Evolutionary conservation across 2,888 invertebrate species (phyloP).

Genomic region (Rhaphigaster nebulosa): DNA sequence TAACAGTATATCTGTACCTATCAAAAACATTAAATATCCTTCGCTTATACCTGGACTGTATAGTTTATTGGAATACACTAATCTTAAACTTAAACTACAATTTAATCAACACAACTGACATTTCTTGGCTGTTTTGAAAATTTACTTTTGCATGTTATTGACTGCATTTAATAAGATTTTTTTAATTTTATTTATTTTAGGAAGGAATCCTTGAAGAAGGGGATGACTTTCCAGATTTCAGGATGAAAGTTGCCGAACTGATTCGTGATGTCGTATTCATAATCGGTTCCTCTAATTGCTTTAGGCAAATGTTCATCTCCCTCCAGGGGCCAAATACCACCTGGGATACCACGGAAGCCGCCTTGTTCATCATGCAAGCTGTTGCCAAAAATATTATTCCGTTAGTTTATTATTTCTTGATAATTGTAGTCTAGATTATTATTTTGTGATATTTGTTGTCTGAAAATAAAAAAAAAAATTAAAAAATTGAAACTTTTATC

Average conservation of each 20-base stretch:
- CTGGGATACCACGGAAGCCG: conserved; percentile 95
- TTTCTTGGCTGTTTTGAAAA: too few species aligned
- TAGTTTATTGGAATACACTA: too few species aligned
- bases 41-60: too few species aligned
- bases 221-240: conserved; percentile 88
- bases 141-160: too few species aligned
- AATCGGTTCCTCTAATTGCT: conserved; percentile 92
- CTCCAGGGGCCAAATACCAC: conserved; percentile 80
- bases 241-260: conserved; percentile 89
- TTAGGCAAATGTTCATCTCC: conserved; percentile 89
- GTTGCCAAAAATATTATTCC: conserved; percentile 95
- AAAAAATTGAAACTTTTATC: too few species aligned
- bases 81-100: too few species aligned
- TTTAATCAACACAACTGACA: too few species aligned
- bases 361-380: conserved; percentile 94
- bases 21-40: too few species aligned
- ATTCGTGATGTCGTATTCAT: conserved; percentile 98
- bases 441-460: neutral
- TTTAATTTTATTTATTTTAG: too few species aligned
- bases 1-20: too few species aligned
- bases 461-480: neutral
- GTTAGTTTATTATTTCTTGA: conserved; percentile 82
- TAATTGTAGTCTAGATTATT: neutral
- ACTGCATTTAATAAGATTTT: too few species aligned
- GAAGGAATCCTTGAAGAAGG: conserved; percentile 86